Evolutionary conservation across 1,140 invertebrate species (phyloP).

Genomic region (Drosophila elegans): DNA sequence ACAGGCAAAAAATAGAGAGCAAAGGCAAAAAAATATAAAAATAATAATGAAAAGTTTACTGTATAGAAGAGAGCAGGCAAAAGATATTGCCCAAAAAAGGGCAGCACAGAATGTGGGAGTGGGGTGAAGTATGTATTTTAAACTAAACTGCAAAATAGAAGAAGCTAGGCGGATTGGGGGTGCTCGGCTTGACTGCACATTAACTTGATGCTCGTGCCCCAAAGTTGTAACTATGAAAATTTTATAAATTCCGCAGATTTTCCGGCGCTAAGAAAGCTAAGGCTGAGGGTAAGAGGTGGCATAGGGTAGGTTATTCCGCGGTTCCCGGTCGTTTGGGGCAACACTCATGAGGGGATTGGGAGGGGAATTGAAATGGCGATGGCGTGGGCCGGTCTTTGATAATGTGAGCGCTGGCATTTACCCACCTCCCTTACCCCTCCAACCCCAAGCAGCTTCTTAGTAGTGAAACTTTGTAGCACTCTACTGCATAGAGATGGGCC

Average conservation of each 20-base stretch:
- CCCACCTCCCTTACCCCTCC: neutral
- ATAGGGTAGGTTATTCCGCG: conserved; percentile 34
- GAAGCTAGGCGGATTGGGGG: conserved; percentile 4
- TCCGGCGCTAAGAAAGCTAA: conserved; percentile 73
- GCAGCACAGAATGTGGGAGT: neutral
- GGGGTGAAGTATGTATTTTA: conserved; percentile 63
- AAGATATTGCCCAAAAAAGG: conserved; percentile 60
- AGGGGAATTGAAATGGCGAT: too few species aligned
- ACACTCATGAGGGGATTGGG: conserved; percentile 1
- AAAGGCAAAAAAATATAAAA: conserved; percentile 52
- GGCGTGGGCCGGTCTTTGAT: conserved; percentile 29
- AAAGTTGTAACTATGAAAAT: conserved; percentile 84
- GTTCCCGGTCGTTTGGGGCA: conserved; percentile 47
- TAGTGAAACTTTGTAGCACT: conserved; percentile 54
- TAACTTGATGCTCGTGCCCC: conserved; percentile 46
- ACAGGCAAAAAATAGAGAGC: conserved; percentile 24
- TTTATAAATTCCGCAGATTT: conserved; percentile 84
- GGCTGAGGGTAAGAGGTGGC: conserved; percentile 8
- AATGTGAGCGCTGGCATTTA: conserved; percentile 58
- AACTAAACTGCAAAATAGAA: conserved; percentile 82
- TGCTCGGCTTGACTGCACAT: conserved; percentile 53
- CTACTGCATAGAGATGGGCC: conserved; percentile 45
- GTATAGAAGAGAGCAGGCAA: conserved; percentile 59
- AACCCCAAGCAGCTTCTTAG: conserved; percentile 32
- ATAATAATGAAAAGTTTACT: conserved; percentile 73